Evolutionary conservation across 2,113 vertebrate species (phyloP).

Genomic region (Lamprotornis superbus): DNA sequence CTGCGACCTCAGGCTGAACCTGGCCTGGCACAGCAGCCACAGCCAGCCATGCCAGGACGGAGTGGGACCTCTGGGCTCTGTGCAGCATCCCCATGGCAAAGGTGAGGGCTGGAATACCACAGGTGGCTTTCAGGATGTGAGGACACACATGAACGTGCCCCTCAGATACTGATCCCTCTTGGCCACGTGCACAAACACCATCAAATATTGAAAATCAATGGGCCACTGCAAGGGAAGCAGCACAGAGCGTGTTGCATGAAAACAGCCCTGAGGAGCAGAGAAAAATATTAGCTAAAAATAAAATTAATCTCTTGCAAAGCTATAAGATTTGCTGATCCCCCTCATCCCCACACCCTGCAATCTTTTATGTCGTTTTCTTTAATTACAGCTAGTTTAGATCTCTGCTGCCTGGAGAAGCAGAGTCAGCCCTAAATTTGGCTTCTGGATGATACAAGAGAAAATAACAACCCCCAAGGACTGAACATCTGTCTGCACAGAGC

Average conservation of each 20-base stretch:
- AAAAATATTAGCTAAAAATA: slow-evolving; percentile 34
- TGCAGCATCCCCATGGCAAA: neutral
- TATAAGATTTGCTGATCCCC: neutral
- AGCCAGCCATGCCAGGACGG: neutral
- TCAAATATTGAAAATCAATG: slow-evolving; percentile 8
- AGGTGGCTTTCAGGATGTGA: accelerated
- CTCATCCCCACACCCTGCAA: neutral
- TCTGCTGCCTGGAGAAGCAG: slow-evolving; percentile 8
- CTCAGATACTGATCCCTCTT: accelerated
- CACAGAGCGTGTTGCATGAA: neutral
- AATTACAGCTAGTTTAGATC: slow-evolving; percentile 30
- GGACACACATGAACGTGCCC: accelerated
- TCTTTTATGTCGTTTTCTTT: neutral
- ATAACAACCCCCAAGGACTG: neutral
- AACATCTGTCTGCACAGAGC: neutral
- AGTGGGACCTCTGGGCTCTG: neutral
- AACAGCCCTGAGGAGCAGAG: slow-evolving; percentile 16
- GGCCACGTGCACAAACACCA: neutral
- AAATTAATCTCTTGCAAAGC: slow-evolving; percentile 32
- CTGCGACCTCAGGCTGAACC: accelerated
- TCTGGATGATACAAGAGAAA: slow-evolving; percentile 31
- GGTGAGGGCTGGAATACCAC: neutral
- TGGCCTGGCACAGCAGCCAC: neutral
- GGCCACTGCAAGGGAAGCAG: neutral
- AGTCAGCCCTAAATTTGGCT: neutral